Evolutionary conservation across 1,140 invertebrate species (phyloP).

Genomic region (Neotoxoptera formosana): DNA sequence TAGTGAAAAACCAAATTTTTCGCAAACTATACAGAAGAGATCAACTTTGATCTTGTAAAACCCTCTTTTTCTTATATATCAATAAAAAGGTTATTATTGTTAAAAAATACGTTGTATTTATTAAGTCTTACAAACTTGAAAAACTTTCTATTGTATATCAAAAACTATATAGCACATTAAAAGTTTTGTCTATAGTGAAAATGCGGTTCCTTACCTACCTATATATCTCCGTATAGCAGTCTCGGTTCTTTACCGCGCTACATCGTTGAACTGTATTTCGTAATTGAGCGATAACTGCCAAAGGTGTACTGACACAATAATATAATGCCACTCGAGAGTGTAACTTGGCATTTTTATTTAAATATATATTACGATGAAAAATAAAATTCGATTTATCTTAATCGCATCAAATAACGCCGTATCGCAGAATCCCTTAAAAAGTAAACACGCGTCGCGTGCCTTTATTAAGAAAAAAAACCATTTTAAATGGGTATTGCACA

Average conservation of each 20-base stretch:
- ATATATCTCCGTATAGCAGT: neutral
- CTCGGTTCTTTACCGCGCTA: neutral
- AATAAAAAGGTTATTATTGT: neutral
- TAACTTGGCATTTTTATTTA: neutral
- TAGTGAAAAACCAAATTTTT: neutral
- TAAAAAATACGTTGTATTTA: neutral
- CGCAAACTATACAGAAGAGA: neutral
- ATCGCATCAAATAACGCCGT: neutral
- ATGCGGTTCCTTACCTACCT: neutral
- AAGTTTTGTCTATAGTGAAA: neutral
- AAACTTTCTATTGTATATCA: neutral
- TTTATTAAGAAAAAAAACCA: neutral
- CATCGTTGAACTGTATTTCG: neutral
- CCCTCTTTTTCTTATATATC: neutral
- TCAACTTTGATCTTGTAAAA: neutral
- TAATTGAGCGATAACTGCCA: neutral
- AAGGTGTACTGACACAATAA: neutral
- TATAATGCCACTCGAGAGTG: neutral
- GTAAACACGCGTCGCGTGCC: too few relatives aligned
- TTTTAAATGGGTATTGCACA: too few relatives aligned
- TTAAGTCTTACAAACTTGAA: neutral
- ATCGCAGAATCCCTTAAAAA: neutral
- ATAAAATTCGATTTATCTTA: too few relatives aligned
- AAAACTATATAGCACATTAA: neutral
- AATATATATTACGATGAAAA: too few relatives aligned